These are phyloP conservation scores for Polydrusus cervinus DNA, from an alignment of 2,888 invertebrate genomes.

Conservation along the genomic window DNA sequence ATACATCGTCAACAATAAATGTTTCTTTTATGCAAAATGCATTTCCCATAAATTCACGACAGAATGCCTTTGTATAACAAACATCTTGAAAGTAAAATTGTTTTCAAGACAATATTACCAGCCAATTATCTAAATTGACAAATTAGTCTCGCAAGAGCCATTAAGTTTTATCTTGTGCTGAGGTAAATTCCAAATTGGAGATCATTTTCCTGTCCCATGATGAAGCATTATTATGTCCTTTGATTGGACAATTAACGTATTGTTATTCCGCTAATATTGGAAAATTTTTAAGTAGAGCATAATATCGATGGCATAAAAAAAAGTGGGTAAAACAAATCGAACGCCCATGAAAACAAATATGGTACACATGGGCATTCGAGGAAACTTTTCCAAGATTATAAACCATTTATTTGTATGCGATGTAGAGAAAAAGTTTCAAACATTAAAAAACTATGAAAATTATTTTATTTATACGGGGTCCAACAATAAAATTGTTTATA, in stretches of 20 bases:
- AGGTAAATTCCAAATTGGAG: conserved; percentile 62
- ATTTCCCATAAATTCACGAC: conserved; percentile 46
- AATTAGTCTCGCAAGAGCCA: conserved; percentile 64
- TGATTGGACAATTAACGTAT: conserved; percentile 1
- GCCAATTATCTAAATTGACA: conserved; percentile 64
- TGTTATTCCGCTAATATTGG: conserved; percentile 11
- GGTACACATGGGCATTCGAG: too few relatives aligned
- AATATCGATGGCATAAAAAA: too few relatives aligned
- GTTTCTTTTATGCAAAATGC: conserved; percentile 34
- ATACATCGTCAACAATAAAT: conserved; percentile 3
- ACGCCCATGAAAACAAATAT: too few relatives aligned
- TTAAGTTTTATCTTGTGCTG: conserved; percentile 59
- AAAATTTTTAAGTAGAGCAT: background rate
- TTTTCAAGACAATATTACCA: conserved; percentile 60
- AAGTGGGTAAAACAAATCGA: too few relatives aligned
- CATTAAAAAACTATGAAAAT: too few relatives aligned
- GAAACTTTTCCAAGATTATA: too few relatives aligned
- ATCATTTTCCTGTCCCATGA: conserved; percentile 50
- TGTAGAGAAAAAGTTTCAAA: too few relatives aligned
- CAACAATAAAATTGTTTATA: too few relatives aligned
- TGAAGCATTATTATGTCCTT: conserved; percentile 30
- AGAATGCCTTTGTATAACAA: conserved; percentile 44
- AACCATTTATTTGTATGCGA: too few relatives aligned
- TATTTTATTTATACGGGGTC: too few relatives aligned
- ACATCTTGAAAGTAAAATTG: conserved; percentile 58